Base-by-base conservation (phyloP, 2,888 invertebrate species). In the Drosophila cognata region DNA sequence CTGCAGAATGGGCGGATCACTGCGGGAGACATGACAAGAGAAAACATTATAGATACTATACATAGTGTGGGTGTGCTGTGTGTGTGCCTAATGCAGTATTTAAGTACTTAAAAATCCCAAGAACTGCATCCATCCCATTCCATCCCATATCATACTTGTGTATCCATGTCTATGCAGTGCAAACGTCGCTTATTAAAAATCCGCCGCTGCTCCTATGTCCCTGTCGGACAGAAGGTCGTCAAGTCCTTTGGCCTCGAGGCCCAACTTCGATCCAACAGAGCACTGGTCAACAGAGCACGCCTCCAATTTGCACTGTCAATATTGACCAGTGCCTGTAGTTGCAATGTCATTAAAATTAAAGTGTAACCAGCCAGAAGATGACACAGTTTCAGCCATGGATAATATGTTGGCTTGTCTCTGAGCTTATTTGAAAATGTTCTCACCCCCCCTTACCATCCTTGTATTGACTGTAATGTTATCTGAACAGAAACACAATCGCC, bases 1-100 rank as follows among this genome's bases (percentile, higher is more conserved):
- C 82, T 95, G 94, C 90, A 98, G 93, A 60, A 96, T 95, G 64
- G 96, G 97, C 36, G 97, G 97, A 92, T 97, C 97, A 81, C 97
- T 97, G 95, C 75, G 95, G 94, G 89, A 88, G 60, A 74, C 73
- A 82, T 71, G 33, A 59, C 65, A 69, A 50, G 38, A 38, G 59
- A 50, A 60, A 66, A 57, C 31, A 56, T 18, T 53, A 73, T 53
- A 73, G 33, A 53, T 38, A 61, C 52, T 51, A 48, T 50, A 63
- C 36, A 53, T 50, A 56, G 71, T 52, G 33, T 60, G 29, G 5
- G 25, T 38, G 18, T 38, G 25, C 16, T 48, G 63, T 51, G 56
- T 61, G 50, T 67, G 58, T 41, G 60, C 53, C 48, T 53, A 51
- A 51, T 60, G 58, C 77, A 57, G 60, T 63, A 79, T 61, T 71